A percentile compares a stretch with the other conserved stretches of the same genome.
phyloP scores from a whole-genome alignment of 2,797 vertebrate species.

The Spinus olivaceus region DNA sequence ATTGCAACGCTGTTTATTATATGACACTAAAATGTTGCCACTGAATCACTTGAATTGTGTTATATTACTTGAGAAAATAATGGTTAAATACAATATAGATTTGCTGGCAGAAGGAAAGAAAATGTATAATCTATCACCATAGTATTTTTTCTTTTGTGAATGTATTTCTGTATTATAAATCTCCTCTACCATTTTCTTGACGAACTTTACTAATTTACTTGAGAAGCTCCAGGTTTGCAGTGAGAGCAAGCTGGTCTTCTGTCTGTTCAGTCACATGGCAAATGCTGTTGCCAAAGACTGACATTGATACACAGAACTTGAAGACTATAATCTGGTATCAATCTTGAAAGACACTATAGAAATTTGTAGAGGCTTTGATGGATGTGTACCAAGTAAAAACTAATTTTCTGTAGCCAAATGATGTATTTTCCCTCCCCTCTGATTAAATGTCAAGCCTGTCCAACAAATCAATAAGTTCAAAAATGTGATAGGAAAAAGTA shows the following conservation, averaged over 20 bases:
- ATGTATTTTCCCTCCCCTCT: constrained; percentile 57
- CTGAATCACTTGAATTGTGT: not conserved
- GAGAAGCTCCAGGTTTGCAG: not conserved
- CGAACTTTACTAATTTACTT: not conserved
- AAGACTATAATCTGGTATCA: constrained; percentile 46
- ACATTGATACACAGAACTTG: constrained; percentile 17
- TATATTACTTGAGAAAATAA: not conserved
- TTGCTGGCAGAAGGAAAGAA: not conserved
- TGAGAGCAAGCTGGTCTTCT: not conserved
- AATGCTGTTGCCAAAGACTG: not conserved
- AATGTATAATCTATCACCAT: not conserved
- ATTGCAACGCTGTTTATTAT: not conserved
- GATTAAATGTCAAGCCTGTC: constrained; percentile 57
- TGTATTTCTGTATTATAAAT: not conserved
- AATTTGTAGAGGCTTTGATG: constrained; percentile 57
- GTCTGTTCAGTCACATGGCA: not conserved
- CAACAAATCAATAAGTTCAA: constrained; percentile 58
- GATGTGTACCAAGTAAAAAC: constrained; percentile 60
- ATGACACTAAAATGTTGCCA: not conserved
- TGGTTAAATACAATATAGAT: not conserved
- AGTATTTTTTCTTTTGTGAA: not conserved
- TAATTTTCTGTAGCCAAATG: constrained; percentile 67
- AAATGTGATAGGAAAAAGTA: not conserved
- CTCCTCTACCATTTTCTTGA: not conserved
- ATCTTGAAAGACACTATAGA: constrained; percentile 48